These are phyloP conservation scores for Percina caprodes DNA, from an alignment of 2,113 vertebrate genomes.

Conservation along the genomic window DNA sequence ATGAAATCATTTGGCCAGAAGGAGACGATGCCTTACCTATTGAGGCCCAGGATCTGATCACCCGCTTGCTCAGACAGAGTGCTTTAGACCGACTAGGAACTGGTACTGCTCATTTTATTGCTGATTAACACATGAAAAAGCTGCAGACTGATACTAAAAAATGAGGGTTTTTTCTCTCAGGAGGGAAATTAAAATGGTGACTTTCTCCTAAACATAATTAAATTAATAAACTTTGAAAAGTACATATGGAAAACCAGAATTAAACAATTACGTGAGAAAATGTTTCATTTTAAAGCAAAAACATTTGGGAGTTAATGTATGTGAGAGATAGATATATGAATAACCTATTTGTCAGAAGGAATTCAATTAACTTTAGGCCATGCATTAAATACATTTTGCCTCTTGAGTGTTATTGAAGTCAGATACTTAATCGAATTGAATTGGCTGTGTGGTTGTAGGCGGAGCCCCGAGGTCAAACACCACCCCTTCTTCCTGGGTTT, in stretches of 20 bases:
- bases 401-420: not conserved
- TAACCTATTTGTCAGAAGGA: not conserved
- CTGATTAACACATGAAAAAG: not conserved
- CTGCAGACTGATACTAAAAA: not conserved
- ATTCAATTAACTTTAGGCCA: not conserved
- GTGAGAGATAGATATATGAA: not conserved
- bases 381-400: not conserved
- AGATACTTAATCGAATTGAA: not conserved
- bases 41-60: conserved; percentile 95
- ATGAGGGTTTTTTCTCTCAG: not conserved
- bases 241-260: not conserved
- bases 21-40: conserved; percentile 92
- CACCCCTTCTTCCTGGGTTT: conserved; percentile 91
- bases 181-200: not conserved
- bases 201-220: not conserved
- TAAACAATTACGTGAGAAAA: too few species aligned
- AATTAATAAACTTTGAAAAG: not conserved
- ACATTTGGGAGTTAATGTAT: not conserved
- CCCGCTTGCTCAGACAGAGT: conserved; percentile 89
- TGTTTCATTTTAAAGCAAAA: not conserved
- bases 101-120: conserved; percentile 78
- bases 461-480: conserved; percentile 93
- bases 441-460: conserved; percentile 76
- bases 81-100: conserved; percentile 94
- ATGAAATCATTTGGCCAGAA: conserved; percentile 97